phyloP scores from a whole-genome alignment of 2,888 invertebrate genomes.

The Venusia cambrica region DNA sequence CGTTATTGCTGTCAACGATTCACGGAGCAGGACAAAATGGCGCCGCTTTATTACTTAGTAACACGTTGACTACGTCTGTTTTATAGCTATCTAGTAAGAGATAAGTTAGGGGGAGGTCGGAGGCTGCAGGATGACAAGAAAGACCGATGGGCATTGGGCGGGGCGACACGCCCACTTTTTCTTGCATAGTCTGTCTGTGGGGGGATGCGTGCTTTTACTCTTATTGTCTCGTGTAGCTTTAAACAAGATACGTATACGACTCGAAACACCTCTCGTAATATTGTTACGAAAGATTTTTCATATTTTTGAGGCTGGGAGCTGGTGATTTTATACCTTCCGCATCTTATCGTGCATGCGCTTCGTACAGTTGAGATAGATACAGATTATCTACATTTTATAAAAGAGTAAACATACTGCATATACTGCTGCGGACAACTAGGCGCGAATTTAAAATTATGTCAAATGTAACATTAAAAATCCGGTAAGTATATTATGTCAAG shows the following conservation, averaged over 20 bases:
- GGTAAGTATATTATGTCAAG: too few species aligned
- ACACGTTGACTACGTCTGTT: slow-evolving; percentile 75
- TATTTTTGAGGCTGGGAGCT: too few species aligned
- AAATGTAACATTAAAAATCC: too few species aligned
- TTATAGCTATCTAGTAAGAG: slow-evolving; percentile 74
- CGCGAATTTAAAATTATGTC: too few species aligned
- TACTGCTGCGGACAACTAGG: too few species aligned
- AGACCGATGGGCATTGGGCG: slow-evolving; percentile 60
- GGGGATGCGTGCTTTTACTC: slow-evolving; percentile 45
- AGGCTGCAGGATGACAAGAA: slow-evolving; percentile 62
- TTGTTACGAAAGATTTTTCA: slow-evolving; percentile 6
- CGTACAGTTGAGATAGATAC: too few species aligned
- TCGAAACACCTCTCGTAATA: not conserved
- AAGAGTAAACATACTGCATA: too few species aligned
- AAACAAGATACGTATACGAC: slow-evolving; percentile 7
- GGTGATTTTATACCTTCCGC: too few species aligned
- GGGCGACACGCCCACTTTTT: slow-evolving; percentile 76
- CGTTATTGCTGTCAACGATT: slow-evolving; percentile 73
- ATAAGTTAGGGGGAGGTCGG: slow-evolving; percentile 56
- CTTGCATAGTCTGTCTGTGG: slow-evolving; percentile 44
- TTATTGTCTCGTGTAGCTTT: slow-evolving; percentile 33
- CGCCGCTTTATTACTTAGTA: slow-evolving; percentile 79
- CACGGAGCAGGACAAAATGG: slow-evolving; percentile 75
- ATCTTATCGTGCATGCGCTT: too few species aligned
- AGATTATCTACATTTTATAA: too few species aligned